Conservation (phyloP, 2,113 vertebrate genomes). For the Laticauda colubrina region DNA sequence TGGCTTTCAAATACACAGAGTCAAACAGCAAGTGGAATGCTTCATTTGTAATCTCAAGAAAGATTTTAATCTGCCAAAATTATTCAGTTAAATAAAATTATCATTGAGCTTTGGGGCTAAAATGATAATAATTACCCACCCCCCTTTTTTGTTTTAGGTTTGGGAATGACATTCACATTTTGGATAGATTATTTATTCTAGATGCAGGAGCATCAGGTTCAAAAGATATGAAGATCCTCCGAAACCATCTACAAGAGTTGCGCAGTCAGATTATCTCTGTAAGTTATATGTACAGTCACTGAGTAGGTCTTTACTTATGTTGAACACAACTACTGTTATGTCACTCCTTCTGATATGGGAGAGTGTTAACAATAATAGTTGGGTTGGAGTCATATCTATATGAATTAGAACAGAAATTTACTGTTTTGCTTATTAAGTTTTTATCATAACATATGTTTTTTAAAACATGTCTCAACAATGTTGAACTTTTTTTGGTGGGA, state of each 20-base stretch:
- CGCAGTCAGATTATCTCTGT: conserved; percentile 84
- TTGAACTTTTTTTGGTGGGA: background rate
- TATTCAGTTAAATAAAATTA: background rate
- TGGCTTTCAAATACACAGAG: background rate
- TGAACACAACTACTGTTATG: background rate
- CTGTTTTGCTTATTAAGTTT: background rate
- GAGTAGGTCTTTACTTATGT: background rate
- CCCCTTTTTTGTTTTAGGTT: conserved; percentile 72
- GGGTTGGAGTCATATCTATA: background rate
- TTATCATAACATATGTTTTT: background rate
- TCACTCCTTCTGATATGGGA: background rate
- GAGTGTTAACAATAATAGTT: background rate
- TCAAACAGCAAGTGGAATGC: background rate
- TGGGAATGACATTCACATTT: conserved; percentile 89
- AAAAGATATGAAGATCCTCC: conserved; percentile 91
- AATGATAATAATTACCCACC: background rate
- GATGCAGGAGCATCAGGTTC: conserved; percentile 92
- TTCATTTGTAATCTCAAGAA: background rate
- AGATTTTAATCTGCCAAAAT: background rate
- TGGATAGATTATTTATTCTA: conserved; percentile 90
- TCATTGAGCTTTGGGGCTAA: background rate
- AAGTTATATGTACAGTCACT: conserved; percentile 50
- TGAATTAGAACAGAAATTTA: background rate
- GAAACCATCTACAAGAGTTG: conserved; percentile 91
- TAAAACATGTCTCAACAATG: background rate